phyloP scores from a whole-genome alignment of 2,113 vertebrate species.

The Naja naja region DNA sequence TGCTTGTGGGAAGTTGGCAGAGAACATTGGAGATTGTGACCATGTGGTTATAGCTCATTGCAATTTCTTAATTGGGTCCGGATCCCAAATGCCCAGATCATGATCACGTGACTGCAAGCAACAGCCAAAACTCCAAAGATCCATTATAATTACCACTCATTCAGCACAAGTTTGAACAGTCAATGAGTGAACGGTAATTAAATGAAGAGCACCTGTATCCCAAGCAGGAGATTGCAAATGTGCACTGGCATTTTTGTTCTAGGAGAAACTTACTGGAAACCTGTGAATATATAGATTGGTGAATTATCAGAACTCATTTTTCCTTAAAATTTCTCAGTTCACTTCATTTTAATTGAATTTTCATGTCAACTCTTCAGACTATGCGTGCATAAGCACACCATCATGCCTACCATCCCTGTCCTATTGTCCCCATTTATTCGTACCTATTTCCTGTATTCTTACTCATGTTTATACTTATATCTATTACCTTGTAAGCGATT shows the following conservation, averaged over 20 bases:
- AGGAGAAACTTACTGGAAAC: background rate
- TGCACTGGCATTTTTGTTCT: background rate
- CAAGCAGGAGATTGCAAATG: background rate
- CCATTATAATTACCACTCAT: background rate
- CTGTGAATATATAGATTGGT: background rate
- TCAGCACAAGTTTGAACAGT: background rate
- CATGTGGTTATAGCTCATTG: too few relatives aligned
- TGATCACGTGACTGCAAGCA: too few relatives aligned
- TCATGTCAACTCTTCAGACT: background rate
- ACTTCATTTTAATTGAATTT: background rate
- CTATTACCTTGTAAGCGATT: too few relatives aligned
- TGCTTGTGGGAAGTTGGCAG: too few relatives aligned
- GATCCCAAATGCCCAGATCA: too few relatives aligned
- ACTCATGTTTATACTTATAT: too few relatives aligned
- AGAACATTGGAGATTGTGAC: too few relatives aligned
- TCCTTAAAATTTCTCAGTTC: background rate
- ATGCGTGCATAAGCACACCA: background rate
- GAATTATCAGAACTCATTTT: background rate
- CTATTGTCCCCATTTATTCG: too few relatives aligned
- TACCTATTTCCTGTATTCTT: too few relatives aligned
- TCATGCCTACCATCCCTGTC: too few relatives aligned
- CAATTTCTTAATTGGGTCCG: too few relatives aligned
- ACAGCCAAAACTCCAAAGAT: background rate
- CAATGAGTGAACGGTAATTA: background rate
- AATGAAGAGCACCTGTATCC: background rate